phyloP scores from a whole-genome alignment of 2,888 invertebrate species.

The Euproctis similis region DNA sequence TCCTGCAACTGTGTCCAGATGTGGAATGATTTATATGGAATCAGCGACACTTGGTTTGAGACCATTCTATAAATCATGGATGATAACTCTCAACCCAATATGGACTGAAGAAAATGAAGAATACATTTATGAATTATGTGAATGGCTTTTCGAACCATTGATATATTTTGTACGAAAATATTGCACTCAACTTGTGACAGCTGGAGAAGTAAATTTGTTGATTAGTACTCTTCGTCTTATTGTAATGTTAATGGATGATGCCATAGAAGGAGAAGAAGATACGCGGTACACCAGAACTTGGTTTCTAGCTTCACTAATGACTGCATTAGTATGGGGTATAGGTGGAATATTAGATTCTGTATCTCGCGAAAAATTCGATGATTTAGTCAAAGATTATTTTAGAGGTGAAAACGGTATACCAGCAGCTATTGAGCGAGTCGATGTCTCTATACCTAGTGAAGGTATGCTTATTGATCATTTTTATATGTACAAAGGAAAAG shows the following conservation, averaged over 20 bases:
- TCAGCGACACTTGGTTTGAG: conserved; percentile 88
- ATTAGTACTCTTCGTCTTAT: conserved; percentile 83
- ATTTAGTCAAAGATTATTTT: conserved; percentile 73
- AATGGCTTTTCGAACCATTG: conserved; percentile 88
- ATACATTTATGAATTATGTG: conserved; percentile 77
- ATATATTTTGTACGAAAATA: conserved; percentile 82
- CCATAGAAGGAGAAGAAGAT: conserved; percentile 81
- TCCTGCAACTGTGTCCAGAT: conserved; percentile 91
- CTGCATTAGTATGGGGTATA: conserved; percentile 88
- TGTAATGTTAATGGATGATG: conserved; percentile 85
- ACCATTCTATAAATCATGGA: conserved; percentile 88
- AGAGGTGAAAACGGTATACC: conserved; percentile 62
- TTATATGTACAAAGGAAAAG: conserved; percentile 88
- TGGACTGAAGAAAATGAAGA: conserved; percentile 79
- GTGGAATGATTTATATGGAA: conserved; percentile 95
- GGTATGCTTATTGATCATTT: conserved; percentile 87
- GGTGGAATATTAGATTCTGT: conserved; percentile 85
- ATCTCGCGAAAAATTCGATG: conserved; percentile 82
- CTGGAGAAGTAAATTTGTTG: conserved; percentile 83
- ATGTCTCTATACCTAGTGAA: conserved; percentile 85
- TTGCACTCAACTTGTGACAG: conserved; percentile 79
- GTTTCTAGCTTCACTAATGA: conserved; percentile 85
- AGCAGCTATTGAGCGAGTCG: conserved; percentile 77
- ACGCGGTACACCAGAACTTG: conserved; percentile 81
- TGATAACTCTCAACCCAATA: conserved; percentile 77